A percentile compares a stretch with the other conserved stretches of the same genome.
Conservation (phyloP, 1,140 invertebrate genomes). For the Sarcophaga peregrina region DNA sequence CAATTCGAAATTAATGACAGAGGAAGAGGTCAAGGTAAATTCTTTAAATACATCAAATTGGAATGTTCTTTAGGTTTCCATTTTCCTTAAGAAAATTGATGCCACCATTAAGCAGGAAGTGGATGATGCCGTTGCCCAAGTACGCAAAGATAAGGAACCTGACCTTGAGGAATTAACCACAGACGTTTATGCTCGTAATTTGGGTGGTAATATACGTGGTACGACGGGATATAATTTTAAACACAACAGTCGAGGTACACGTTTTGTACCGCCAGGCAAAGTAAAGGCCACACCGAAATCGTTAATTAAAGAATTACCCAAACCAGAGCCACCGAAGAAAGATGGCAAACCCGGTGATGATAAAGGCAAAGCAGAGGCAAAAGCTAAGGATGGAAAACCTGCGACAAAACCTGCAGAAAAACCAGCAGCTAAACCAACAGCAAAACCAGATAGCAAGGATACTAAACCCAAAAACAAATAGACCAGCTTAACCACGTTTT, state of each 20-base stretch:
- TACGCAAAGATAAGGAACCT: conserved; percentile 23
- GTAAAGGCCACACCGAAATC: neutral
- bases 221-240: conserved; percentile 53
- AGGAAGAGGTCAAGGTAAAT: neutral
- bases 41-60: too few relatives aligned
- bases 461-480: neutral
- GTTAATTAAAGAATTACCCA: conserved; percentile 5
- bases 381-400: too few relatives aligned
- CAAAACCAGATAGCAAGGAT: too few relatives aligned
- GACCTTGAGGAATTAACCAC: conserved; percentile 69
- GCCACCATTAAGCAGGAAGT: conserved; percentile 5
- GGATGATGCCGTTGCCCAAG: neutral
- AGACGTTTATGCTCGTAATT: conserved; percentile 80
- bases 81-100: conserved; percentile 39
- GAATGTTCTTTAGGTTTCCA: neutral
- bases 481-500: neutral
- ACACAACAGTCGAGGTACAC: conserved; percentile 45
- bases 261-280: neutral
- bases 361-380: too few relatives aligned
- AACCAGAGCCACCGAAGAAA: neutral
- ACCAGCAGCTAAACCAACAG: too few relatives aligned
- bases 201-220: conserved; percentile 61
- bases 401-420: too few relatives aligned
- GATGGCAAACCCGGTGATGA: neutral
- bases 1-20: neutral